Base-by-base conservation (phyloP, 2,797 vertebrate genomes). In the Neostethus bicornis region DNA sequence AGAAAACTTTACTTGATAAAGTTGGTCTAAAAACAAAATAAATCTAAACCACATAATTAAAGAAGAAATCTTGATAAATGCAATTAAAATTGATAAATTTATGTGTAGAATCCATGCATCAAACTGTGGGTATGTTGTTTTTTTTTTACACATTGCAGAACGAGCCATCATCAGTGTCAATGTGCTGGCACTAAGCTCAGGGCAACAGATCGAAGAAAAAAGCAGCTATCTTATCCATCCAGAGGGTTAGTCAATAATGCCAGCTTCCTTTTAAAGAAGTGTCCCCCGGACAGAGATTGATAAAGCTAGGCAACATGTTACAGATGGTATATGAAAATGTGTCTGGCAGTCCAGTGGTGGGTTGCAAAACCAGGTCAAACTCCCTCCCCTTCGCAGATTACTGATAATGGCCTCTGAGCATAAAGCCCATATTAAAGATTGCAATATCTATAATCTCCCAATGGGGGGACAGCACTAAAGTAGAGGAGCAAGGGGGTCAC, bases 401-500 rank as follows among this genome's bases (percentile, higher is more conserved):
- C 88, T 87, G 89, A 89, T 90, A 90, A 90, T 90, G 88, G 89
- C 85, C 88, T 80, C 80, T 84, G 85, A 90, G 87, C 83, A 90
- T 89, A 91, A 87, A 88, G 84, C 87, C 86, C 85, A 89, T 90
- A 90, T 88, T 89, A 91, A 90, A 91, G 88, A 91, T 89, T 89
- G 88, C 85, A 89, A 91, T 90, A 91, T 90, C 86, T 89, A 91
- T 91, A 91, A 91, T 90, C 90, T 87, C 85, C 82, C 87, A 87
- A 87, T 86, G 85, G 85, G 86, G 85, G 78, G 82, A 89, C 85
- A 80, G 70, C 69, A 83, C 84, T 86, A 88, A 83, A 89, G 85
- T 83, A 80, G 83, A 81, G 61, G 76, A 86, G 87, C 77, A 81
- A 78, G 74, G 85, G 81, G 85, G 87, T 87, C 79, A 86, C 87